A percentile compares a stretch with the other conserved stretches of the same genome.
Conservation (phyloP, 2,113 vertebrate species). For the Vidua chalybeata region DNA sequence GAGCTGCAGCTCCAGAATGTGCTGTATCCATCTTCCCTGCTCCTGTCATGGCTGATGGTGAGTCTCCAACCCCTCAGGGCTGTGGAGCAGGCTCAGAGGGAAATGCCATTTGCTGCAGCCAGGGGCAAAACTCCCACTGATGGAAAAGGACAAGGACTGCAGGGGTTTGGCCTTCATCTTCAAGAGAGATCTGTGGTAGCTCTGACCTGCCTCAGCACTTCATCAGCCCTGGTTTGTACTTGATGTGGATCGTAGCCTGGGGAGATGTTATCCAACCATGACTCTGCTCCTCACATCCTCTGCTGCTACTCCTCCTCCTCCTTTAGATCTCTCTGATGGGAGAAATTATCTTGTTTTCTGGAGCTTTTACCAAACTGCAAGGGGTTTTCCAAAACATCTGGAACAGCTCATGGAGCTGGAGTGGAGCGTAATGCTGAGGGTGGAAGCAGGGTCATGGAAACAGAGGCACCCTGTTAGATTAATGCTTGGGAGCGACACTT, state of each 20-base stretch:
- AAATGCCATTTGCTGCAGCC: neutral
- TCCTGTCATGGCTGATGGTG: neutral
- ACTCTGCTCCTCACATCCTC: slow-evolving; percentile 14
- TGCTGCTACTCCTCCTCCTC: neutral
- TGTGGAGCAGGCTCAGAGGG: neutral
- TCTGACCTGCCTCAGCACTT: neutral
- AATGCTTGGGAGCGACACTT: neutral
- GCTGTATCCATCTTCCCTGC: neutral
- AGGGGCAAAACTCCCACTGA: neutral
- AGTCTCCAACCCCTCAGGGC: neutral
- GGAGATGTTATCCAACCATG: neutral
- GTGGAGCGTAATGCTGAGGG: slow-evolving; percentile 1
- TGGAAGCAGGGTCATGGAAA: slow-evolving; percentile 59
- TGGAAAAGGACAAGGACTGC: neutral
- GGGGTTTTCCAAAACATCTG: slow-evolving; percentile 66
- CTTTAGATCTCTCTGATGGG: neutral
- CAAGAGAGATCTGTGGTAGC: neutral
- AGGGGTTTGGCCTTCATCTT: neutral
- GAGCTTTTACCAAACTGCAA: slow-evolving; percentile 23
- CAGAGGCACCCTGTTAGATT: slow-evolving; percentile 33
- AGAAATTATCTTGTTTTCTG: slow-evolving; percentile 8
- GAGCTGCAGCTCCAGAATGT: neutral
- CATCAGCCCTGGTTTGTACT: neutral
- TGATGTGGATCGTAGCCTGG: neutral
- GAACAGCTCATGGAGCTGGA: slow-evolving; percentile 59